Conservation (phyloP, 1,140 invertebrate species). For the Piezodorus guildinii region DNA sequence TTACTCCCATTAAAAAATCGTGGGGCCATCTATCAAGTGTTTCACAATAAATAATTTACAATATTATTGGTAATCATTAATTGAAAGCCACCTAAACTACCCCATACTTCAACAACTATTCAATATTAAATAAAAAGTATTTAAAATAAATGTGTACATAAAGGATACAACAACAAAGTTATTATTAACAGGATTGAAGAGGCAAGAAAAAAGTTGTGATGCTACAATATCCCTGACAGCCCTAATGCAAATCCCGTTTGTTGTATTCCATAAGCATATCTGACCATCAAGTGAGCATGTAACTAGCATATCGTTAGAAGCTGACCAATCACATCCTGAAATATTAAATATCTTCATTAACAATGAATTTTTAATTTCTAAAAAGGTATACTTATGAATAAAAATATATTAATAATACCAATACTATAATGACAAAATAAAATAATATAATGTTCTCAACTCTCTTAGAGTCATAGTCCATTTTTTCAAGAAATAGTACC, state of each 20-base stretch:
- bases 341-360: neutral
- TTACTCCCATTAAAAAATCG: too few species aligned
- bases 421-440: neutral
- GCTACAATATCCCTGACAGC: conserved; percentile 48
- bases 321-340: conserved; percentile 65
- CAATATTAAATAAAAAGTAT: too few species aligned
- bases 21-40: too few species aligned
- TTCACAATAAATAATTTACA: too few species aligned
- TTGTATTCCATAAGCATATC: conserved; percentile 61
- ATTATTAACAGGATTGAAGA: conserved; percentile 77
- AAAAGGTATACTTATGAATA: too few species aligned
- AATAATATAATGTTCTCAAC: neutral
- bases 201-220: conserved; percentile 57
- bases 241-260: conserved; percentile 46
- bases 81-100: too few species aligned
- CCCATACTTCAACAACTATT: too few species aligned
- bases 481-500: too few species aligned
- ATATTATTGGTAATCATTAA: too few species aligned
- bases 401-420: neutral
- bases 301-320: conserved; percentile 72
- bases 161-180: conserved; percentile 76
- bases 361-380: too few species aligned
- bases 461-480: too few species aligned
- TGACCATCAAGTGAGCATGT: conserved; percentile 64
- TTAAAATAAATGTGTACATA: conserved; percentile 17